Evolutionary conservation across 2,113 vertebrate genomes (phyloP).

Genomic region (Chlorodrepanis virens): DNA sequence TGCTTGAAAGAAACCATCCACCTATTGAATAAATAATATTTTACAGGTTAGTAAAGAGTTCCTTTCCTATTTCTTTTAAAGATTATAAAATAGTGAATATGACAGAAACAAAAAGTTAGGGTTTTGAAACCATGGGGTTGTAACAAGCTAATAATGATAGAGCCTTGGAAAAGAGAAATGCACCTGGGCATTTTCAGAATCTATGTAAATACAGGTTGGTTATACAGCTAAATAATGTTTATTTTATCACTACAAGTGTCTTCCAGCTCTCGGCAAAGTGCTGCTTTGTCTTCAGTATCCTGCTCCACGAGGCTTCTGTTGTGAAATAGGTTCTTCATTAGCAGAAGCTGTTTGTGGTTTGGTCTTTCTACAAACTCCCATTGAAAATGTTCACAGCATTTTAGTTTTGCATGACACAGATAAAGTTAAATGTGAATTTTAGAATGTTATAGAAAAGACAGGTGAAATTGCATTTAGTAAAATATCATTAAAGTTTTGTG

Average conservation of each 20-base stretch:
- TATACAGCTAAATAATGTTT: neutral
- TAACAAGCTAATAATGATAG: neutral
- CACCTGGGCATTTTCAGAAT: neutral
- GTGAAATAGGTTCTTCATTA: neutral
- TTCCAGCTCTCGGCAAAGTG: neutral
- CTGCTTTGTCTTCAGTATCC: neutral
- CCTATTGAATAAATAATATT: constrained; percentile 27
- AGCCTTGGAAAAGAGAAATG: neutral
- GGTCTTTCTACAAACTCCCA: neutral
- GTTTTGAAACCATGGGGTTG: neutral
- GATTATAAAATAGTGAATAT: neutral
- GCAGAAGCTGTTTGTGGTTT: neutral
- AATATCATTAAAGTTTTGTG: neutral
- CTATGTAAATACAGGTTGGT: neutral
- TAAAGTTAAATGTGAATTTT: neutral
- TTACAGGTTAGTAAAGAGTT: neutral
- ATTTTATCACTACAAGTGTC: neutral
- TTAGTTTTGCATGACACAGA: neutral
- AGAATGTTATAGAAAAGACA: neutral
- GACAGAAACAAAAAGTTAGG: neutral
- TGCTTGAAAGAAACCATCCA: neutral
- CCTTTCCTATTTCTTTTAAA: neutral
- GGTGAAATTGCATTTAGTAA: neutral
- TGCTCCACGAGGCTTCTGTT: neutral
- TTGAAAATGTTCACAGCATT: neutral